phyloP scores from a whole-genome alignment of 2,888 invertebrate genomes.

The Epirrhoe alternata region DNA sequence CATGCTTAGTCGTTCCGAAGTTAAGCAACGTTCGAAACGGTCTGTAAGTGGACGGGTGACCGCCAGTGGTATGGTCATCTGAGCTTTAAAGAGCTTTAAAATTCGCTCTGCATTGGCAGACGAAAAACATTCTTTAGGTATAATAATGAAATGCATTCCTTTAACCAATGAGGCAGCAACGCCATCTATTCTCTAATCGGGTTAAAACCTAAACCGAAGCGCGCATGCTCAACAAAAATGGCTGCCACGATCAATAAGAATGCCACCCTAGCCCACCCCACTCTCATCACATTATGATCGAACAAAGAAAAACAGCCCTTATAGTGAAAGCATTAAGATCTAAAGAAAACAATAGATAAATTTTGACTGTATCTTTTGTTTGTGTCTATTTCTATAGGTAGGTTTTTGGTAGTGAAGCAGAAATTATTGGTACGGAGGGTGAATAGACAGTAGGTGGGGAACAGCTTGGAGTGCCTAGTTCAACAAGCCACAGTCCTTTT shows the following conservation, averaged over 20 bases:
- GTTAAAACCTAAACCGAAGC: slow-evolving; percentile 47
- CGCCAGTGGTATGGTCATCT: too few relatives aligned
- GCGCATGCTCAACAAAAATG: slow-evolving; percentile 79
- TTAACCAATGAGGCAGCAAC: slow-evolving; percentile 50
- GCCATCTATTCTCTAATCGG: slow-evolving; percentile 69
- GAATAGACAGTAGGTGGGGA: slow-evolving; percentile 9
- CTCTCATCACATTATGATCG: slow-evolving; percentile 44
- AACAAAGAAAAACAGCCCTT: slow-evolving; percentile 52
- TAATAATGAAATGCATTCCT: neutral
- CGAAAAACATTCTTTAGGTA: neutral
- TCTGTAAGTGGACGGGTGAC: too few relatives aligned
- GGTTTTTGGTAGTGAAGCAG: slow-evolving; percentile 45
- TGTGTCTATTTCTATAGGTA: slow-evolving; percentile 46
- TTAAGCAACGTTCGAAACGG: too few relatives aligned
- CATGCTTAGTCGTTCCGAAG: too few relatives aligned
- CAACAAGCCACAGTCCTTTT: neutral
- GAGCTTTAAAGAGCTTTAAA: too few relatives aligned
- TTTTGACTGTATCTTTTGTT: slow-evolving; percentile 70
- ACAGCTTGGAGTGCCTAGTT: slow-evolving; percentile 3
- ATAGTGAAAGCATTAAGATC: slow-evolving; percentile 44
- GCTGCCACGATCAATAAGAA: slow-evolving; percentile 76
- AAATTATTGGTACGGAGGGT: slow-evolving; percentile 23
- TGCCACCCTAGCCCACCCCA: slow-evolving; percentile 73
- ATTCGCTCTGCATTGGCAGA: too few relatives aligned
- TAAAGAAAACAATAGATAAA: slow-evolving; percentile 52